Evolutionary conservation across 2,113 vertebrate genomes (phyloP).

Genomic region (Leptosomus discolor): DNA sequence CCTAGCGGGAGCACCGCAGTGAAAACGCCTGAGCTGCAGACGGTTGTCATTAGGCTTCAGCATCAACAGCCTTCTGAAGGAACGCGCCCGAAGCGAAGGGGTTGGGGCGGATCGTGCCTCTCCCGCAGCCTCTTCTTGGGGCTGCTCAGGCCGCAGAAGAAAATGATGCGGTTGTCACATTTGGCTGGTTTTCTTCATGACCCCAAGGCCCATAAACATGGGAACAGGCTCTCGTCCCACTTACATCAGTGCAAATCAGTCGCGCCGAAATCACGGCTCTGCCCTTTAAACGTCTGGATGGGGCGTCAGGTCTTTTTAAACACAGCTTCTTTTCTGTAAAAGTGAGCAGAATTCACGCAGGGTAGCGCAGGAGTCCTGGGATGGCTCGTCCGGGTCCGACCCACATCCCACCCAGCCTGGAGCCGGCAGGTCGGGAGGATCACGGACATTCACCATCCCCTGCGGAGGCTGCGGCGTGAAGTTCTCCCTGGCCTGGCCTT

Average conservation of each 20-base stretch:
- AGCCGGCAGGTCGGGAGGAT: not conserved
- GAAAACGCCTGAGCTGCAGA: not conserved
- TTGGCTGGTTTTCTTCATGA: not conserved
- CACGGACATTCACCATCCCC: accelerated
- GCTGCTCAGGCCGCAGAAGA: not conserved
- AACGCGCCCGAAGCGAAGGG: not conserved
- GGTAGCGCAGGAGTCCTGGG: not conserved
- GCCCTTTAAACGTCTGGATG: not conserved
- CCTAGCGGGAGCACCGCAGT: not conserved
- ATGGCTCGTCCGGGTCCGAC: accelerated
- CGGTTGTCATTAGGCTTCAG: not conserved
- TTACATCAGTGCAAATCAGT: not conserved
- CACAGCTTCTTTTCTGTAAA: not conserved
- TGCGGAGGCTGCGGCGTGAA: not conserved
- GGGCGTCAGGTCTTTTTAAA: not conserved
- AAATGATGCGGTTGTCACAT: not conserved
- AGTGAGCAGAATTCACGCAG: not conserved
- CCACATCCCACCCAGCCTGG: not conserved
- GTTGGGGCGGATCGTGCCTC: not conserved
- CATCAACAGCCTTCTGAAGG: not conserved
- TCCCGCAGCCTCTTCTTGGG: not conserved
- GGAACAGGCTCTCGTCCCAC: not conserved
- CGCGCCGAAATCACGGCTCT: not conserved
- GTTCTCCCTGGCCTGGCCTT: not conserved
- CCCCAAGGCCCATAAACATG: not conserved